phyloP scores from a whole-genome alignment of 2,797 vertebrate species.

The Uromys caudimaculatus region DNA sequence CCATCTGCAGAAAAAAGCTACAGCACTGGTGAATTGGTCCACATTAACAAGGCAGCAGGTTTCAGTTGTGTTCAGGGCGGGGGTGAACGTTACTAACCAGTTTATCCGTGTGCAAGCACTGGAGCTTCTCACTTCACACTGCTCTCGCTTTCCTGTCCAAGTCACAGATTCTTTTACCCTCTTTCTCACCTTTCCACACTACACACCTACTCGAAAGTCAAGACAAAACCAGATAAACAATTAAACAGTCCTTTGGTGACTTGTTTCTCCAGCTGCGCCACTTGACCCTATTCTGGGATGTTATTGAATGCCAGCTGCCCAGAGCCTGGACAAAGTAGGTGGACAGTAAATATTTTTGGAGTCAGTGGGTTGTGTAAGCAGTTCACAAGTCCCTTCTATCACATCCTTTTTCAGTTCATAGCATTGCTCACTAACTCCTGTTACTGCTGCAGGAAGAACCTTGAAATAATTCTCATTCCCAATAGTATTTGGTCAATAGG shows the following conservation, averaged over 20 bases:
- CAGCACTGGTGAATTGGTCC: not conserved
- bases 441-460: not conserved
- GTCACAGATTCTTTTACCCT: not conserved
- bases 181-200: not conserved
- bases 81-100: not conserved
- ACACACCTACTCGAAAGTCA: not conserved
- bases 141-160: not conserved
- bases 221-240: not conserved
- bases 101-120: not conserved
- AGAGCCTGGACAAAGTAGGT: conserved; percentile 49
- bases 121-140: not conserved
- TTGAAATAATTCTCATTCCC: conserved; percentile 42
- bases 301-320: not conserved
- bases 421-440: conserved; percentile 4
- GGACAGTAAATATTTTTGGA: conserved; percentile 76
- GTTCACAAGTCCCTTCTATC: not conserved
- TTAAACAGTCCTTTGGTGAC: not conserved
- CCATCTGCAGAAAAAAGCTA: not conserved
- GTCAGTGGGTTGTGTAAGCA: conserved; percentile 48
- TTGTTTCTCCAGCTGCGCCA: not conserved
- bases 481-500: conserved; percentile 53
- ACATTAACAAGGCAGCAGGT: not conserved
- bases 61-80: not conserved
- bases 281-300: conserved; percentile 50
- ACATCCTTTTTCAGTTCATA: conserved; percentile 50